Base-by-base conservation (phyloP, 1,140 invertebrate species). In the Nomia melanderi region DNA sequence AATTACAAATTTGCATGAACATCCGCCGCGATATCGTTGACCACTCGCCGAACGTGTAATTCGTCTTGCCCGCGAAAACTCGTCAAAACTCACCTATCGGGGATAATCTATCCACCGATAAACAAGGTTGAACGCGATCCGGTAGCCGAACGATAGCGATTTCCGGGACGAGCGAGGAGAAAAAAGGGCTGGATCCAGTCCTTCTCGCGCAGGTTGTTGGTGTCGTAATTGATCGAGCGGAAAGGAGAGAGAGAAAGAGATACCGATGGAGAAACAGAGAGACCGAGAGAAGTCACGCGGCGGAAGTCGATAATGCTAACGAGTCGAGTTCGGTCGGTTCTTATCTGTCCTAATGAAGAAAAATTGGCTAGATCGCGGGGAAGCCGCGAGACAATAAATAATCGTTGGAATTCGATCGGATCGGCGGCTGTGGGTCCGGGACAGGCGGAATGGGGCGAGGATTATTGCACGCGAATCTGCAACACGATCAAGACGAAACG, bases 301-400 rank as follows among this genome's bases (percentile, higher is more conserved):
- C 73, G 73, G 64, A 76, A 76, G 73, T 59, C 73, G 73, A 76
- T 76, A 76, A 76, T 76, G 73, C 73, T 69, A 76, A 76, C 73
- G 73, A 59, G 73, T 76, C 64, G 27, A 75, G 73, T 54, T 69
- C 54, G 73, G 73, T 59, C 64, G 67, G 36, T 76, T 76, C 73
- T 76, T 76, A 76, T 76, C 73, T 53, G 27, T 33, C 9, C 54
- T 76, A 76, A 76, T 69, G 73, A 76, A 76, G 73, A 76, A 76
- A 69, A 76, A 76, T 76, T 76, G 39, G 39, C 31, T 11, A 12
- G 41, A 47, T 67, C 47, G 12, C 62, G 25, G 20, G 44, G 25
- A 73, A 53, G 23, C 62, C n/a, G 59, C 33, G 33, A n/a, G 73
- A 76, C 50, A 57, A 70, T 73, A 81, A 78, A 82, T 82, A 82